These are phyloP conservation scores for Drosophila prosaltans DNA, from an alignment of 1,140 invertebrate species.

Conservation along the genomic window DNA sequence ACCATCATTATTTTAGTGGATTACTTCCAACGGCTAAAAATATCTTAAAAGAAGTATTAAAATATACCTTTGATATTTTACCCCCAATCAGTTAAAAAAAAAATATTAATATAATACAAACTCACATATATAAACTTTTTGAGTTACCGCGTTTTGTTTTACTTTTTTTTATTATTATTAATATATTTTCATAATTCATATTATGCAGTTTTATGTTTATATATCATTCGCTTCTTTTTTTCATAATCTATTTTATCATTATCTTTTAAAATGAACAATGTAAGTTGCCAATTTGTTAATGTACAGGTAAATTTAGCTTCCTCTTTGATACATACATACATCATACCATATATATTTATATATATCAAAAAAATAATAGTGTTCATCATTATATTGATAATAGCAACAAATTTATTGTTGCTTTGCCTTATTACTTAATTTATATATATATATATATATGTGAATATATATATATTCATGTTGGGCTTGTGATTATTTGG, in stretches of 20 bases:
- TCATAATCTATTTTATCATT: slow-evolving; percentile 7
- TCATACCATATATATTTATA: not conserved
- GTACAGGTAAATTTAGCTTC: slow-evolving; percentile 52
- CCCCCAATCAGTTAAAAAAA: no score
- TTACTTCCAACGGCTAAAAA: no score
- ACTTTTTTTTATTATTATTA: slow-evolving; percentile 9
- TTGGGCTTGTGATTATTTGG: slow-evolving; percentile 72
- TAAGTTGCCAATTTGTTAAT: slow-evolving; percentile 51
- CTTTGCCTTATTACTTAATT: slow-evolving; percentile 17
- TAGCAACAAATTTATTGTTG: slow-evolving; percentile 34
- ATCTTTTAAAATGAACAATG: slow-evolving; percentile 51
- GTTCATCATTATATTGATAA: slow-evolving; percentile 19
- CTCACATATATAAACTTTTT: slow-evolving; percentile 32
- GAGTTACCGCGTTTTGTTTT: not conserved
- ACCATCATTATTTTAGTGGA: no score
- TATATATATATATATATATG: slow-evolving; percentile 28
- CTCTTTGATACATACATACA: slow-evolving; percentile 23
- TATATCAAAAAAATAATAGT: slow-evolving; percentile 7
- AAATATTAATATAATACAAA: no score
- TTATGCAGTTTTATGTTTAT: slow-evolving; percentile 6
- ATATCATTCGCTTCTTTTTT: slow-evolving; percentile 16
- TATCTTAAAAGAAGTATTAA: no score
- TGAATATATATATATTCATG: slow-evolving; percentile 35
- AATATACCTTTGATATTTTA: no score
- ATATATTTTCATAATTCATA: slow-evolving; percentile 3